Base-by-base conservation (phyloP, 2,888 invertebrate species). In the Drosophila longiperda region DNA sequence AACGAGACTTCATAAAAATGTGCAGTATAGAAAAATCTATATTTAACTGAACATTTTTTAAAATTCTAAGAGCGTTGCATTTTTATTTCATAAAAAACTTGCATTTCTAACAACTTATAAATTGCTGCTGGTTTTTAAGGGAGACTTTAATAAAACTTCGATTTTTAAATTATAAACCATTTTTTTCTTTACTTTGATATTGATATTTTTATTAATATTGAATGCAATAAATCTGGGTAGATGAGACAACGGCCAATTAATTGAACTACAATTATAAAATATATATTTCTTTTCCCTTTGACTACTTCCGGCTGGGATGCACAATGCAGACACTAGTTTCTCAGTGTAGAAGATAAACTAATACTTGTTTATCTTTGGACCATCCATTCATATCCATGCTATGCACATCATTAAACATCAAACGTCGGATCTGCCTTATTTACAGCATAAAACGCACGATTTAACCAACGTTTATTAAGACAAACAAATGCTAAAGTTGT, bases 391-490 rank as follows among this genome's bases (percentile, higher is more conserved):
- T 40, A 53, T 63, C 23, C 34, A 45, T 29, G 62, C 52, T 50
- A 33, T 66, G 42, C 63, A 68, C 54, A 50, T 83, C 78, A 75
- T 73, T 75, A 57, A 65, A 84, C 80, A 75, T 89, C 87, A 85
- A 89, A 89, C 74, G 81, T 26, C 58, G 58, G 40, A 42, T 69
- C 60, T 72, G 70, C 66, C 67, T 79, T 85, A 85, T 89, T 89
- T 73, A 67, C 72, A 74, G 75, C 85, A 80, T 87, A 75, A 89
- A 89, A 87, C 77, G 90, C 88, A 75, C 82, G 75, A 87, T 87
- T 85, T 82, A 72, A 71, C 49, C 9, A 62, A 74, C 70, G 62
- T 80, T 87, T 87, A 72, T 48, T 60, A 60, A 75, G 67, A 29
- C 66, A 83, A 83, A 73, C 59, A 73, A 74, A 80, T 74, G 59